Conservation (phyloP, 2,797 vertebrate genomes). For the Ptychobarbus kaznakovi region DNA sequence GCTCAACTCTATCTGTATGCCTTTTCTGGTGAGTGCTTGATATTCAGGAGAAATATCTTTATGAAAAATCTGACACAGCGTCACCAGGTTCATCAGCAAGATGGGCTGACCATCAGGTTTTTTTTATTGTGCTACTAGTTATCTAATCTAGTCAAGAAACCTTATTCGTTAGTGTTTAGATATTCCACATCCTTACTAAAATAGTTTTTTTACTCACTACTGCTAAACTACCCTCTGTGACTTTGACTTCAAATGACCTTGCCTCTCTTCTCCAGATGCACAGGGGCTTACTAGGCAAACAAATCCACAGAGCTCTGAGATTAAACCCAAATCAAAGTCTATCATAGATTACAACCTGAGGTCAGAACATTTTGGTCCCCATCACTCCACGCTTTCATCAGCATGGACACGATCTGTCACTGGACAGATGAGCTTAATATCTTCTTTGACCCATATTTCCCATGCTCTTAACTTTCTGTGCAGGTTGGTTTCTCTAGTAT, state of each 20-base stretch:
- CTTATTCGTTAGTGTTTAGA: neutral
- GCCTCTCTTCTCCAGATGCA: conserved; percentile 38
- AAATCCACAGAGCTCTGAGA: conserved; percentile 42
- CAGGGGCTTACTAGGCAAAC: conserved; percentile 33
- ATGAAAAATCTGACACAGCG: neutral
- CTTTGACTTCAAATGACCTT: conserved; percentile 21
- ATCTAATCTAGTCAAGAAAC: neutral
- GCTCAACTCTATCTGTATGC: conserved; percentile 71
- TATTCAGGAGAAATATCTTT: neutral
- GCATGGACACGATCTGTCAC: neutral
- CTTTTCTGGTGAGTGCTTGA: conserved; percentile 69
- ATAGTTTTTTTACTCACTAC: neutral
- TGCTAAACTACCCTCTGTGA: neutral
- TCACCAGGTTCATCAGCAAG: neutral
- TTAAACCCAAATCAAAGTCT: conserved; percentile 36
- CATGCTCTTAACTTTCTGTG: neutral
- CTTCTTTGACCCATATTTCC: conserved; percentile 6
- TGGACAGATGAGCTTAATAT: neutral
- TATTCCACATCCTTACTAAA: neutral
- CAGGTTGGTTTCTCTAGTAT: conserved; percentile 72
- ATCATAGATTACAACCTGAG: conserved; percentile 41
- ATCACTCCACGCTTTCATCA: neutral
- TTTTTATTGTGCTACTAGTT: neutral
- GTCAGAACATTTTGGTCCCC: conserved; percentile 29
- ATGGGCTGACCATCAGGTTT: neutral